Base-by-base conservation (phyloP, 2,113 vertebrate genomes). In the Gracilinanus agilis region DNA sequence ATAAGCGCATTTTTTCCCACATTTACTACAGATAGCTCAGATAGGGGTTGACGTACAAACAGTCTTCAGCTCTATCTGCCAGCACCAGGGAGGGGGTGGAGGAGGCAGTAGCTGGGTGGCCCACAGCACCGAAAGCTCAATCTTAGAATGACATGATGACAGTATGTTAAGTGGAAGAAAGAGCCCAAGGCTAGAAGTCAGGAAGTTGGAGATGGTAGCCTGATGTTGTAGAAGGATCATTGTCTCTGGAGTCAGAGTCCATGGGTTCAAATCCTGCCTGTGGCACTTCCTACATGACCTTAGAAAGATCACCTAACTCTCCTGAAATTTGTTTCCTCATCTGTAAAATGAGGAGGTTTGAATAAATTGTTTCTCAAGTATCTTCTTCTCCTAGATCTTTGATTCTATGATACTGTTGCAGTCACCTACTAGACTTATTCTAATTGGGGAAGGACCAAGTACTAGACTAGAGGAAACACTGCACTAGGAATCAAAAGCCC, bases 1-100 rank as follows among this genome's bases (percentile, higher is more conserved):
- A 97, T 97, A 97, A 98, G 96, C 93, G 54, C 94, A 61, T 1
- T 75, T 54, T 88, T 92, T 91, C n/a, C 53, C 58, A 75, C 96
- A 96, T 97, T 97, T 97, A 96, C 83, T 55, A 27, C 53, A 88
- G 92, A 83, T 83, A 96, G 61, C 61, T 88, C 54, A 11, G 24
- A 92, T 75, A 54, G 83, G 67, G 67, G 67, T 40, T 83, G 67
- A 83, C 67, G 16, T 90, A 55, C 95, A 96, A 95, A 97, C 89
- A 91, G 53, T 89, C 49, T 96, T 94, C 21, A 0, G 0, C 96
- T 44, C 55, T 53, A 27, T 90, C 90, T 29, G 23, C 90, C 91
- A 92, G 90, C 53, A 96, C 95, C 90, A 54, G 89, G 55, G 89
- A 89, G 5, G 9, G 53, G 55, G 7, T 44, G 90, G 44, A 90